Base-by-base conservation (phyloP, 1,140 invertebrate genomes). In the Penaeus indicus region DNA sequence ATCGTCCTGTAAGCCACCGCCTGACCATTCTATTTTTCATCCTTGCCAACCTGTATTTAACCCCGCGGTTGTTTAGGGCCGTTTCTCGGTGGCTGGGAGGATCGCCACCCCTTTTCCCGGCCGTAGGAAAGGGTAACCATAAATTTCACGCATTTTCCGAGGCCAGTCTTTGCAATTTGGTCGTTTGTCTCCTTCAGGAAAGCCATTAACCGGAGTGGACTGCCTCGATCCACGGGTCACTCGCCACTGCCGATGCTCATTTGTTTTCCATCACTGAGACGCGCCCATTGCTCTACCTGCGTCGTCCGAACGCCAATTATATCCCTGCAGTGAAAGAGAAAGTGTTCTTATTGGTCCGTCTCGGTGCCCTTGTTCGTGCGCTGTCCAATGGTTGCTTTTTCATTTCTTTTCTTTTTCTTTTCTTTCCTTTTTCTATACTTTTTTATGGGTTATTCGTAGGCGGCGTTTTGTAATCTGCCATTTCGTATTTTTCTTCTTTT, bases 151-250 rank as follows among this genome's bases (percentile, higher is more conserved):
- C 85, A 82, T 87, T 81, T 87, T 81, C 81, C 85, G 69, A 32
- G 27, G 25, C 32, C 77, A 22, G 77, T 21, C 85, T 86, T 86
- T 86, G 85, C 85, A 86, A 86, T 86, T 86, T 86, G 63, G 75
- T 86, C 85, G 85, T 86, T 86, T 86, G 85, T 86, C 85, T 81
- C 77, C 63, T 80, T 86, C 85, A 86, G 75, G 78, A 64, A 79
- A 60, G 63, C 77, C 75, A 64, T 67, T 54, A 63, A 75, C 69
- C 38, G 22, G 64, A 54, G 54, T n/a, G 13, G 61, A 62, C 54
- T 63, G 10, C n/a, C 80, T 22, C 60, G 22, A 27, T 61, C 25
- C 80, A 21, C 22, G 19, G 54, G 54, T 54, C 54, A 16, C 5
- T 54, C 54, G 54, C 54, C 54, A 54, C 54, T 54, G 54, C 54